A percentile compares a stretch with the other conserved stretches of the same genome.
Conservation (phyloP, 1,140 invertebrate species). For the Anastrepha ludens region DNA sequence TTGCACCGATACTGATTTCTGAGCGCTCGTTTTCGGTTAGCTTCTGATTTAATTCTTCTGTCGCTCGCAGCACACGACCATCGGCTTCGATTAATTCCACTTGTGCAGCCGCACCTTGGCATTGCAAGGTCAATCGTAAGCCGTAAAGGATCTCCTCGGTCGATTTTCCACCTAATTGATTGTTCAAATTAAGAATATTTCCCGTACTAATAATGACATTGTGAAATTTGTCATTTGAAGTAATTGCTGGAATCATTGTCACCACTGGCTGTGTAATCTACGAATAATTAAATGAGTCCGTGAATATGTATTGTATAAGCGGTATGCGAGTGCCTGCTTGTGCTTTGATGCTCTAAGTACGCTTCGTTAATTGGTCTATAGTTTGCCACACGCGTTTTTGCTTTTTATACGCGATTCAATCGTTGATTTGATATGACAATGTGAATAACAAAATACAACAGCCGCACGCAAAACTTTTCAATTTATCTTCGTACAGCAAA, state of each 20-base stretch:
- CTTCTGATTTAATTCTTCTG: conserved; percentile 78
- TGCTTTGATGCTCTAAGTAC: conserved; percentile 8
- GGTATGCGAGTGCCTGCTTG: background rate
- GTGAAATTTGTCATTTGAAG: conserved; percentile 64
- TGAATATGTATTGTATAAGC: background rate
- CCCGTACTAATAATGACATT: conserved; percentile 84
- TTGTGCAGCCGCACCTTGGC: conserved; percentile 63
- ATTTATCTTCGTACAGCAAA: background rate
- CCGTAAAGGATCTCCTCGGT: conserved; percentile 81
- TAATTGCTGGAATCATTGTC: conserved; percentile 69
- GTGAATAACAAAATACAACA: conserved; percentile 19
- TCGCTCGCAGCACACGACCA: conserved; percentile 75
- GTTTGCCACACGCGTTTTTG: conserved; percentile 5
- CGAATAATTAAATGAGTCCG: background rate
- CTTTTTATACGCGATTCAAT: conserved; percentile 16
- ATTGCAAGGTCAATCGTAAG: conserved; percentile 66
- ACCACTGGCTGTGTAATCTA: background rate
- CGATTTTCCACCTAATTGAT: conserved; percentile 85
- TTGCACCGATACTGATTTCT: conserved; percentile 80
- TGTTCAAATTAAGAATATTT: conserved; percentile 88
- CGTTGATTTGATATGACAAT: background rate
- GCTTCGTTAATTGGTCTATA: background rate
- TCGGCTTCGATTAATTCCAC: conserved; percentile 56
- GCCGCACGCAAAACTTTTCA: background rate
- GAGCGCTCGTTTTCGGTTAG: conserved; percentile 78